Base-by-base conservation (phyloP, 2,888 invertebrate species). In the Eustalomyia histrio region DNA sequence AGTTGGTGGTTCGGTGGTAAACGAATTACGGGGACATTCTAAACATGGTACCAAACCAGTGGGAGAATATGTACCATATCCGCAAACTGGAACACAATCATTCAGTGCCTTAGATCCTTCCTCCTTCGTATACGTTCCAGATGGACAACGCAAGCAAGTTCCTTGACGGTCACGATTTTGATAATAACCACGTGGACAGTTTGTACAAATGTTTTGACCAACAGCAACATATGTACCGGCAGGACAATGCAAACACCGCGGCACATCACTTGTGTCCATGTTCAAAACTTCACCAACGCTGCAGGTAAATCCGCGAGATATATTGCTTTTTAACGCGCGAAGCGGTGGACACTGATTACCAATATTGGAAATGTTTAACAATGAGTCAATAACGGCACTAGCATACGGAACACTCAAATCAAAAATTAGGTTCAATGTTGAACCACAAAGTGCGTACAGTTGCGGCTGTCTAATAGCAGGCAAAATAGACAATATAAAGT, bases 221-320 rank as follows among this genome's bases (percentile, higher is more conserved):
- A 96, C 95, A 18, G 95, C 95, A 53, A 97, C 97, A 87, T 94
- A 97, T 0, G 98, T 97, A 86, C 99, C 99, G 84, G 98, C 97
- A 8, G 99, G 99, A 89, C 99, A 99, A 88, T 99, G 97, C 82
- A 98, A 92, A 92, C 98, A 98, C 91, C 97, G 92, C 21, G 98
- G 96, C 61, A 97, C 97, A 88, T 96, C 96, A 85, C 95, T 96
- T 0, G 96, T 96, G 85, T 97, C 97, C 94, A 96, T 97, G 87
- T 98, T 97, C 6, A 99, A 91, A 9, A 98, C 97, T 92, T 98
- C 98, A 3, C 98, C 98, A 68, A 96, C 94, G 85, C 95, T 96
- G 86, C 98, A 99, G 47, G 97, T 97, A 88, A 98, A 99, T 78
- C 98, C 98, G 87, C 97, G 93, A 0, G 94, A 92, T 76, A 97